These are phyloP conservation scores for Cephus pygmeus DNA, from an alignment of 2,888 invertebrate species.

Conservation along the genomic window DNA sequence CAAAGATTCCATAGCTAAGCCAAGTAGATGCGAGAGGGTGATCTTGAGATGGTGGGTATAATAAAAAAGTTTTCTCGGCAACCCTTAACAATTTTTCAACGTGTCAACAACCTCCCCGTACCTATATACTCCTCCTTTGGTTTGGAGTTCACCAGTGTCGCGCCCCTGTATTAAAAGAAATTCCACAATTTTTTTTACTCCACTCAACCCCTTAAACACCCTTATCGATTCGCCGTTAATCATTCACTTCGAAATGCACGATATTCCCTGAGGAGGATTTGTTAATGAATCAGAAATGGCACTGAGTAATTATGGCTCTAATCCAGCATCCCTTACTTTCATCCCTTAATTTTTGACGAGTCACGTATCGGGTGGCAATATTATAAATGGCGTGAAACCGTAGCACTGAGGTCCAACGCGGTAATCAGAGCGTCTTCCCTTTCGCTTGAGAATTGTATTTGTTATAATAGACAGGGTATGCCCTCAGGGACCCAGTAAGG, in stretches of 20 bases:
- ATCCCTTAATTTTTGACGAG: neutral
- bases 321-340: neutral
- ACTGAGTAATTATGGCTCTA: neutral
- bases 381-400: neutral
- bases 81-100: neutral
- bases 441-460: neutral
- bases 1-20: neutral
- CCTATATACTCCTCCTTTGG: neutral
- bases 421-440: neutral
- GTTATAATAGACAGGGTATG: neutral
- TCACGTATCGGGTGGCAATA: neutral
- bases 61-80: neutral
- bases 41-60: neutral
- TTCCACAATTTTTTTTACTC: neutral
- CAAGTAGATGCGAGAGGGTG: neutral
- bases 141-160: neutral
- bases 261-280: neutral
- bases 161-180: neutral
- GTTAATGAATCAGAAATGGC: neutral
- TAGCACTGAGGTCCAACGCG: neutral
- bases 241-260: neutral
- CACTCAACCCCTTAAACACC: neutral
- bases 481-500: neutral
- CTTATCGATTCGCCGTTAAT: neutral
- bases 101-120: neutral